Base-by-base conservation (phyloP, 2,113 vertebrate genomes). In the Cettia cetti region DNA sequence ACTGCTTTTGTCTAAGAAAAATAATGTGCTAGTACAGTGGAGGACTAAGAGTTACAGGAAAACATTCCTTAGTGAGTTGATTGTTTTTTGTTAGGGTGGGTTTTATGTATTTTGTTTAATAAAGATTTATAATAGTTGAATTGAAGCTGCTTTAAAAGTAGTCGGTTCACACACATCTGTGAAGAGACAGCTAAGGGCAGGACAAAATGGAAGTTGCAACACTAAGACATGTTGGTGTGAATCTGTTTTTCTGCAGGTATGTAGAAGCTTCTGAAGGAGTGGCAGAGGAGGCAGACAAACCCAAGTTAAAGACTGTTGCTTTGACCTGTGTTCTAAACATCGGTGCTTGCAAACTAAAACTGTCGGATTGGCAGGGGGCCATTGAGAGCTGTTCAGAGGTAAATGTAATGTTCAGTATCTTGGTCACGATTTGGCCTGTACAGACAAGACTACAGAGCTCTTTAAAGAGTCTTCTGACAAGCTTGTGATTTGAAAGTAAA, bases 261-360 rank as follows among this genome's bases (percentile, higher is more conserved):
- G 95, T 99, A 97, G 98, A 99, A 97, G 94, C 97, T 89, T 98
- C 98, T 71, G 98, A 98, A 85, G 98, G 97, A 39, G 95, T 95
- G 31, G 79, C 97, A 93, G 98, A 98, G 33, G 97, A 98, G 49
- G 97, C 97, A 52, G 97, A 97, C 52, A 97, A 98, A 89, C 75
- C 96, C 39, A 99, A 98, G 96, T 95, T 99, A 86, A 98, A 99
- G 87, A 92, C 98, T 31, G 88, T 98, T 2, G 98, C 98, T 54
- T 96, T 99, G 96, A 99, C 98, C 97, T 99, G 99, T 78, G 92
- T 98, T 80, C 97, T 99, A 93, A 99, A 99, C 97, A 99, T 98
- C 0, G 98, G 98, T 2, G 99, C 99, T 27, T 99, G 99, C 94
- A 98, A 98, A 86, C 98, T 99, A 92, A 99, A 99, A 96, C 95